These are phyloP conservation scores for Pangasianodon hypophthalmus DNA, from an alignment of 2,113 vertebrate genomes.

Conservation along the genomic window DNA sequence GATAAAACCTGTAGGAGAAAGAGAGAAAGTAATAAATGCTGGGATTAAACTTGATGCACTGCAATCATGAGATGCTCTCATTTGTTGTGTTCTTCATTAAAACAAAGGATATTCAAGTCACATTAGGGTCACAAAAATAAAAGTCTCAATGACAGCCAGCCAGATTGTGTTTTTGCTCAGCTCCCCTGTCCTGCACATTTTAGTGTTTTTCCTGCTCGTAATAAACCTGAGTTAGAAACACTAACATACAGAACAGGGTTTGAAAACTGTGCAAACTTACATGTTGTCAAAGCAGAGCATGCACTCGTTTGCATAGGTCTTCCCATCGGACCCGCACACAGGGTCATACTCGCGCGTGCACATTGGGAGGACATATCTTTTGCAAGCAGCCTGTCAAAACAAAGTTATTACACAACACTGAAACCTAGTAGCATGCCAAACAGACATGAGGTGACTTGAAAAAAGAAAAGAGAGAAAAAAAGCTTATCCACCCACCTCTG, in stretches of 20 bases:
- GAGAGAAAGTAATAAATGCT: neutral
- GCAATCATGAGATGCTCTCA: neutral
- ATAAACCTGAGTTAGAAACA: no score
- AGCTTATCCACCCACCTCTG: neutral
- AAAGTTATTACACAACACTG: neutral
- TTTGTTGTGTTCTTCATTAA: neutral
- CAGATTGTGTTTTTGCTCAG: neutral
- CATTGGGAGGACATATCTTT: fast-evolving
- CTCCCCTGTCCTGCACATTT: neutral
- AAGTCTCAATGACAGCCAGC: neutral
- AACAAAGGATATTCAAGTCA: neutral
- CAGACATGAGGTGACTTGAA: neutral
- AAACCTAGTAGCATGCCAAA: neutral
- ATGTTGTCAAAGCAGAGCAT: slow-evolving; percentile 32
- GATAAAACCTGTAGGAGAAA: neutral
- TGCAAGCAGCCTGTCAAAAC: slow-evolving; percentile 44
- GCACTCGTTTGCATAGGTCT: slow-evolving; percentile 52
- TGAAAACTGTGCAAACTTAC: slow-evolving; percentile 33
- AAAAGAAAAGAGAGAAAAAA: neutral
- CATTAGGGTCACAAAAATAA: neutral
- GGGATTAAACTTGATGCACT: neutral
- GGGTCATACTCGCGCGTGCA: slow-evolving; percentile 39
- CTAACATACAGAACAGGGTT: neutral
- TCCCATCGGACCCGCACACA: slow-evolving; percentile 55
- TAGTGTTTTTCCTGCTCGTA: no score